Percentiles rank a stretch among this genome's conserved stretches.
Conservation (phyloP, 2,797 vertebrate species). For the Sardinella longiceps region DNA sequence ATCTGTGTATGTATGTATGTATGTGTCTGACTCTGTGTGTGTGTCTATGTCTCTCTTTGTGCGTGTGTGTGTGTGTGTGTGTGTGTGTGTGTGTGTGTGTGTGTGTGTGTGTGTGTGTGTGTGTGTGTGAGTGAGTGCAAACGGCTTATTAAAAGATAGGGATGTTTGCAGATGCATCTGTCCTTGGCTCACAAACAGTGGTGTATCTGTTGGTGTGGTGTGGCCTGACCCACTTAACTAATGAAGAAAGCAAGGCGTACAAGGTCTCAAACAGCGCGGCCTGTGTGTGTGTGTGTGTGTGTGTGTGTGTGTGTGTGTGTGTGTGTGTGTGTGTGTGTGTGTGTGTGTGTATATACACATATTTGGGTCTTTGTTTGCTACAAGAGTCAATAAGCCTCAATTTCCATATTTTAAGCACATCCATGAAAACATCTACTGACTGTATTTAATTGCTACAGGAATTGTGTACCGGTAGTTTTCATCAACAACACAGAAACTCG, state of each 20-base stretch:
- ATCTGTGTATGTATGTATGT: conserved; percentile 13
- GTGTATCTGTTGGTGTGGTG: conserved; percentile 33
- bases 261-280: not conserved
- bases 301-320: not conserved
- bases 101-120: conserved; percentile 19
- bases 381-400: too few relatives aligned
- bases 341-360: not conserved
- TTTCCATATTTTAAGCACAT: too few relatives aligned
- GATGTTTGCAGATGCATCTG: conserved; percentile 12
- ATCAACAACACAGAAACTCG: not conserved
- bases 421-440: not conserved
- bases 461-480: not conserved
- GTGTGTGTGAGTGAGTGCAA: not conserved
- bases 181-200: conserved; percentile 23
- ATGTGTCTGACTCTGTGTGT: too few relatives aligned
- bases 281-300: not conserved
- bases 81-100: conserved; percentile 21
- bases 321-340: not conserved
- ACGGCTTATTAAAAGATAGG: not conserved
- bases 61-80: conserved; percentile 7
- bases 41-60: too few relatives aligned
- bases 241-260: conserved; percentile 27
- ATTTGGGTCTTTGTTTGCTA: not conserved
- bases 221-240: conserved; percentile 44
- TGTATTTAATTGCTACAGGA: not conserved